A percentile compares a stretch with the other conserved stretches of the same genome.
Conservation (phyloP, 2,113 vertebrate genomes). For the Scalopus aquaticus region DNA sequence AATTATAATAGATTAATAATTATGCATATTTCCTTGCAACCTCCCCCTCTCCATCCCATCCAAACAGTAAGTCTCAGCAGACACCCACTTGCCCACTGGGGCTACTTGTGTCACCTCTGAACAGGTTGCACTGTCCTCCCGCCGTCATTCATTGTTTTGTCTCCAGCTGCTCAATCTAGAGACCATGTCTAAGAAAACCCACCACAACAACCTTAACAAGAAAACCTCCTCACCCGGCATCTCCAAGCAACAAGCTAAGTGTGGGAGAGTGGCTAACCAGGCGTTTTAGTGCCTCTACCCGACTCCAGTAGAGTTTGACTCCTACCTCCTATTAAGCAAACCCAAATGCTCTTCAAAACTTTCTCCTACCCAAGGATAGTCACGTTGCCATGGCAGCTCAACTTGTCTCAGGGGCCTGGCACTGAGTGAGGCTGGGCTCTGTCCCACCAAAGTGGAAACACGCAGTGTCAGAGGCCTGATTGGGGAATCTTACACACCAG, state of each 20-base stretch:
- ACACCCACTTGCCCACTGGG: neutral
- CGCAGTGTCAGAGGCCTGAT: accelerated
- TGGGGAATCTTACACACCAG: neutral
- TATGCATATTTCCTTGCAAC: neutral
- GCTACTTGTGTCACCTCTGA: neutral
- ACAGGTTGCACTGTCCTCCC: too few relatives aligned
- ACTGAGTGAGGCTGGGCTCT: neutral
- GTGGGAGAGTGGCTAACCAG: neutral
- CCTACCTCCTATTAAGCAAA: neutral
- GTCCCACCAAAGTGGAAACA: neutral
- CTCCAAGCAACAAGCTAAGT: neutral
- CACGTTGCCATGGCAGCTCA: neutral
- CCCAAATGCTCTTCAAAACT: neutral
- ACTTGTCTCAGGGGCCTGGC: neutral
- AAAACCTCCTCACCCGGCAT: neutral
- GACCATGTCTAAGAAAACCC: neutral
- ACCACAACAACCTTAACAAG: neutral
- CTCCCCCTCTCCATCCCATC: neutral
- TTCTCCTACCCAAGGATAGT: neutral
- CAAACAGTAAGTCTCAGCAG: neutral
- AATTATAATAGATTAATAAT: too few relatives aligned
- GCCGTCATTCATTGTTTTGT: neutral
- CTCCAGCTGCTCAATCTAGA: neutral
- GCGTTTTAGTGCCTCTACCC: neutral
- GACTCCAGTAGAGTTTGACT: neutral